A percentile compares a stretch with the other conserved stretches of the same genome.
Conservation (phyloP, 1,140 invertebrate species). For the Neodiprion virginianus region DNA sequence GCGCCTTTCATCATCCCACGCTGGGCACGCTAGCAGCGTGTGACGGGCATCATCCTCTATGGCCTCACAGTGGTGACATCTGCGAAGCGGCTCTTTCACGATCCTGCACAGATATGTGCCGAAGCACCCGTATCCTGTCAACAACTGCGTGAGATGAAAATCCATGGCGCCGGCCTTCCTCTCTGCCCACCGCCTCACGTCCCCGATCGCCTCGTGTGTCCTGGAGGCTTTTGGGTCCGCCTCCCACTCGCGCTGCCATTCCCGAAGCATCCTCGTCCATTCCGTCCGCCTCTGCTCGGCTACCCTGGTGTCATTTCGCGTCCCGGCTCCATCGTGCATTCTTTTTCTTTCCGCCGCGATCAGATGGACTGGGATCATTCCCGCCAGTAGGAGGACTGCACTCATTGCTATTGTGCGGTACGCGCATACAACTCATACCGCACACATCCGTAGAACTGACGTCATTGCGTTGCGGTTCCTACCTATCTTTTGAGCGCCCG, state of each 20-base stretch:
- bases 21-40: slow-evolving; percentile 25
- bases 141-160: slow-evolving; percentile 30
- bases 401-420: slow-evolving; percentile 31
- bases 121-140: slow-evolving; percentile 33
- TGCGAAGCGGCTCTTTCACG: slow-evolving; percentile 7
- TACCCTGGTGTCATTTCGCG: background rate
- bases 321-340: background rate
- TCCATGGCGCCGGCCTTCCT: slow-evolving; percentile 25
- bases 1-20: slow-evolving; percentile 13
- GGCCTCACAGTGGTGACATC: slow-evolving; percentile 20
- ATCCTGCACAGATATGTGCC: slow-evolving; percentile 24
- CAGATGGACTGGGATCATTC: slow-evolving; percentile 31
- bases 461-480: slow-evolving; percentile 16
- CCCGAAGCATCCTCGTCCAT: slow-evolving; percentile 12
- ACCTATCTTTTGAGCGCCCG: slow-evolving; percentile 12
- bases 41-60: slow-evolving; percentile 27
- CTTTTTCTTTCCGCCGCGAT: slow-evolving; percentile 14
- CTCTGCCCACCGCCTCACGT: slow-evolving; percentile 26
- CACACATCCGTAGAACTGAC: slow-evolving; percentile 28
- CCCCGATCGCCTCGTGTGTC: slow-evolving; percentile 28
- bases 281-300: slow-evolving; percentile 8
- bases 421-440: slow-evolving; percentile 25
- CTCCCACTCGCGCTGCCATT: slow-evolving; percentile 27
- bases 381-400: slow-evolving; percentile 28
- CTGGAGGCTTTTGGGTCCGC: slow-evolving; percentile 21